These are phyloP conservation scores for Episyrphus balteatus DNA, from an alignment of 1,140 invertebrate genomes.

Conservation along the genomic window DNA sequence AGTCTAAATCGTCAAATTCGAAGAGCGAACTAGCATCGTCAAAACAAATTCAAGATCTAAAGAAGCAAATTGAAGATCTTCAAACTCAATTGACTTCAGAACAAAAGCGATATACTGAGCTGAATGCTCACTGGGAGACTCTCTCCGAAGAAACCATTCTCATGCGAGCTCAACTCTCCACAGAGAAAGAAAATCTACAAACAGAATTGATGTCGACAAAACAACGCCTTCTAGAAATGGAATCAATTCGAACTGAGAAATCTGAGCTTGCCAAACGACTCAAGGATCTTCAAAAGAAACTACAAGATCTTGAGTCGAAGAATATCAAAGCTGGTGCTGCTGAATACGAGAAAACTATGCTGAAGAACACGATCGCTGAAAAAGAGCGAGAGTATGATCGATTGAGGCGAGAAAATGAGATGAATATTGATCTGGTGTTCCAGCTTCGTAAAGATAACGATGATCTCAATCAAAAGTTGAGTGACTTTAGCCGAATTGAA, in stretches of 20 bases:
- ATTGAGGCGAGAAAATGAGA: conserved; percentile 58
- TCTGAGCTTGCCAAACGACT: conserved; percentile 49
- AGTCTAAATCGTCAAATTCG: conserved; percentile 38
- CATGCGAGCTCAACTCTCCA: conserved; percentile 62
- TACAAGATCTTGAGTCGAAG: conserved; percentile 35
- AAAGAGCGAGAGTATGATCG: conserved; percentile 61
- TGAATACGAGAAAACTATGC: conserved; percentile 52
- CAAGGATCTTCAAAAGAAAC: conserved; percentile 50
- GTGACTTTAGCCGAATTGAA: conserved; percentile 73
- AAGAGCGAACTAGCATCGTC: conserved; percentile 8
- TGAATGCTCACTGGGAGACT: conserved; percentile 68
- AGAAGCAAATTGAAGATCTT: conserved; percentile 45
- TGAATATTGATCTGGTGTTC: conserved; percentile 57
- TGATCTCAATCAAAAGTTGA: conserved; percentile 65
- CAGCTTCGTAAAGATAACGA: conserved; percentile 63
- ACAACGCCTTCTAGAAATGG: conserved; percentile 24
- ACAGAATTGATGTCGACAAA: conserved; percentile 23
- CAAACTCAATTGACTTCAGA: conserved; percentile 53
- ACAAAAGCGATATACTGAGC: conserved; percentile 63
- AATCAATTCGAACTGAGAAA: conserved; percentile 24
- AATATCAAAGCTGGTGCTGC: conserved; percentile 36
- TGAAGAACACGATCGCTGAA: conserved; percentile 60
- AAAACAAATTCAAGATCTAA: conserved; percentile 52
- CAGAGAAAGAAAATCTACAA: conserved; percentile 61
- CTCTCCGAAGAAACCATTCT: conserved; percentile 73